Evolutionary conservation across 2,797 vertebrate species (phyloP).

Genomic region (Eidolon dupreanum): DNA sequence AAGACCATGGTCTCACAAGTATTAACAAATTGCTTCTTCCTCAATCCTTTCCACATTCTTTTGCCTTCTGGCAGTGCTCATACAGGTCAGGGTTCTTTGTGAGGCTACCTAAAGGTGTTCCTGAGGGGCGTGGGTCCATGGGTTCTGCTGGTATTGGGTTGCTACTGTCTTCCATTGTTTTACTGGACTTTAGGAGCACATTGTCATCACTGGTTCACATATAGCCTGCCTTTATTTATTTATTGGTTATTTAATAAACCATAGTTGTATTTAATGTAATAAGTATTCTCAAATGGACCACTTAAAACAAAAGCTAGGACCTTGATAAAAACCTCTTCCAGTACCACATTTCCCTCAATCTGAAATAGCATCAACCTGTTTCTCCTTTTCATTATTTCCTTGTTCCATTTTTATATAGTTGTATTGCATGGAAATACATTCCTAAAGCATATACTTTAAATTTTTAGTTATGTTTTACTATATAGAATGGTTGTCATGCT

Average conservation of each 20-base stretch:
- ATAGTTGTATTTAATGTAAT: not conserved
- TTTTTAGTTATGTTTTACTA: not conserved
- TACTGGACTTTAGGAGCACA: not conserved
- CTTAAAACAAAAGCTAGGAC: not conserved
- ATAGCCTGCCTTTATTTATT: not conserved
- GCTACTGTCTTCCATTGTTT: not conserved
- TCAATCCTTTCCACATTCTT: not conserved
- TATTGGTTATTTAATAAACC: slow-evolving; percentile 26
- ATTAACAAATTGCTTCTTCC: not conserved
- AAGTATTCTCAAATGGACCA: not conserved
- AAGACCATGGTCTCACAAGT: not conserved
- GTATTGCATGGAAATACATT: not conserved
- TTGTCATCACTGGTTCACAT: not conserved
- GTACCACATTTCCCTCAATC: not conserved
- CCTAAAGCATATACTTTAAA: not conserved
- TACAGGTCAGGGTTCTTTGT: not conserved
- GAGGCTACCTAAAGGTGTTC: not conserved
- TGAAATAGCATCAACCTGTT: slow-evolving; percentile 9
- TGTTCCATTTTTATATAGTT: slow-evolving; percentile 16
- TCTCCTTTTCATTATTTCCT: not conserved
- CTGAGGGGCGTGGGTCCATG: not conserved
- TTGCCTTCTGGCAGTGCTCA: not conserved
- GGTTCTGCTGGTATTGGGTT: not conserved
- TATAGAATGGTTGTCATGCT: not conserved
- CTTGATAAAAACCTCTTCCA: not conserved